Conservation (phyloP, 2,888 invertebrate species). For the Venusia cambrica region DNA sequence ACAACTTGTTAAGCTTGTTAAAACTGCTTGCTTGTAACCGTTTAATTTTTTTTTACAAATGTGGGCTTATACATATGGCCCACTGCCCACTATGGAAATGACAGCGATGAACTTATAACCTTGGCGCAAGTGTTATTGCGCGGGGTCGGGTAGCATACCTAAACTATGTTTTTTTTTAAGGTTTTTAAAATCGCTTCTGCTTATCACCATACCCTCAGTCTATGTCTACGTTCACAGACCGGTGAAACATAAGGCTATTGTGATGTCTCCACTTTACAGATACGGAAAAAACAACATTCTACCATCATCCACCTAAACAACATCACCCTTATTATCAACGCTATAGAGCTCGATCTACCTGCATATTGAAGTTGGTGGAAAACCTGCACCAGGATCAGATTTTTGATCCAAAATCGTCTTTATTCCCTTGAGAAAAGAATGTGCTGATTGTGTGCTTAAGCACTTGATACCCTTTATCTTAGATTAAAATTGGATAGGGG, state of each 20-base stretch:
- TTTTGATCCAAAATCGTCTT: constrained; percentile 11
- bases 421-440: constrained; percentile 5
- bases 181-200: constrained; percentile 28
- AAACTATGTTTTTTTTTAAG: constrained; percentile 12
- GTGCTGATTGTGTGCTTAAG: constrained; percentile 44
- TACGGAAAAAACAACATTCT: constrained; percentile 48
- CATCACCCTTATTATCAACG: constrained; percentile 30
- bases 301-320: constrained; percentile 13
- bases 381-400: constrained; percentile 7
- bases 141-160: constrained; percentile 23
- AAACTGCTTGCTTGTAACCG: too few species aligned
- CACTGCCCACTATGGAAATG: too few species aligned
- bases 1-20: too few species aligned
- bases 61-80: too few species aligned
- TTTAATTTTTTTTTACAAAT: too few species aligned
- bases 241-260: constrained; percentile 75
- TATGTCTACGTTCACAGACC: constrained; percentile 59
- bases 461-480: constrained; percentile 77
- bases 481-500: constrained; percentile 75
- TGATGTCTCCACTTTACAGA: constrained; percentile 67
- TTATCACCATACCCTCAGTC: constrained; percentile 29
- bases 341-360: constrained; percentile 14
- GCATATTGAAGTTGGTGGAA: constrained; percentile 20
- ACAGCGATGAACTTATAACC: too few species aligned
- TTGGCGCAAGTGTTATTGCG: too few species aligned